These are phyloP conservation scores for Araneus ventricosus DNA, from an alignment of 1,140 invertebrate species.

Conservation along the genomic window DNA sequence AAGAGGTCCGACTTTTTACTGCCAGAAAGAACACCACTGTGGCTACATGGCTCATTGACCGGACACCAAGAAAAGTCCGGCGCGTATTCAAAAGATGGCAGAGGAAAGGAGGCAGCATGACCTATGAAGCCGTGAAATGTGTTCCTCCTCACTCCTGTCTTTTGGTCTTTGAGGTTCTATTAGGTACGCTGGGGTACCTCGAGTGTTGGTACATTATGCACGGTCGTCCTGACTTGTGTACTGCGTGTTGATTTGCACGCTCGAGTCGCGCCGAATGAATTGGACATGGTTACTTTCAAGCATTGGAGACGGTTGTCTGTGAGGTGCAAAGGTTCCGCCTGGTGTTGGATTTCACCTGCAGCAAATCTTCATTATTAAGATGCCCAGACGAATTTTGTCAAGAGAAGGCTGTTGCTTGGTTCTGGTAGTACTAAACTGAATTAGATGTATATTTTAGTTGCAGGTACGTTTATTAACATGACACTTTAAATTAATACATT, in stretches of 20 bases:
- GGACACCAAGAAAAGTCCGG: conserved; percentile 11
- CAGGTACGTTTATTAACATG: background rate
- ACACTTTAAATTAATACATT: background rate
- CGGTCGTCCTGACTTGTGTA: conserved; percentile 20
- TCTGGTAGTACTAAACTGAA: background rate
- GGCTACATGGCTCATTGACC: conserved; percentile 47
- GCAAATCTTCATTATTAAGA: background rate
- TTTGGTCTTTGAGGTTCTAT: conserved; percentile 38
- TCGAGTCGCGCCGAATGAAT: conserved; percentile 50
- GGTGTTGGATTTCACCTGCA: background rate
- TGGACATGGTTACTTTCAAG: conserved; percentile 49
- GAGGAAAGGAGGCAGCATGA: background rate
- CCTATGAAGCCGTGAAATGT: conserved; percentile 42
- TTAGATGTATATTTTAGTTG: background rate
- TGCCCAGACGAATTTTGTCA: background rate
- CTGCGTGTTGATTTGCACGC: conserved; percentile 63
- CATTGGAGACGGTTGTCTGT: conserved; percentile 36
- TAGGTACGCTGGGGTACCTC: conserved; percentile 65
- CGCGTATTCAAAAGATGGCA: background rate
- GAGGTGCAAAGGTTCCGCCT: background rate
- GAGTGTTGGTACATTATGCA: conserved; percentile 61
- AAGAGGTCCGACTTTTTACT: conserved; percentile 21
- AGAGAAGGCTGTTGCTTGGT: background rate
- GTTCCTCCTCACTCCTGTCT: background rate
- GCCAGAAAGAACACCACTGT: conserved; percentile 14